Evolutionary conservation across 92 coral and sea anemone species (phyloP), one percentile per base, ranked within the genome.

Genomic region (Ricordea florida): DNA sequence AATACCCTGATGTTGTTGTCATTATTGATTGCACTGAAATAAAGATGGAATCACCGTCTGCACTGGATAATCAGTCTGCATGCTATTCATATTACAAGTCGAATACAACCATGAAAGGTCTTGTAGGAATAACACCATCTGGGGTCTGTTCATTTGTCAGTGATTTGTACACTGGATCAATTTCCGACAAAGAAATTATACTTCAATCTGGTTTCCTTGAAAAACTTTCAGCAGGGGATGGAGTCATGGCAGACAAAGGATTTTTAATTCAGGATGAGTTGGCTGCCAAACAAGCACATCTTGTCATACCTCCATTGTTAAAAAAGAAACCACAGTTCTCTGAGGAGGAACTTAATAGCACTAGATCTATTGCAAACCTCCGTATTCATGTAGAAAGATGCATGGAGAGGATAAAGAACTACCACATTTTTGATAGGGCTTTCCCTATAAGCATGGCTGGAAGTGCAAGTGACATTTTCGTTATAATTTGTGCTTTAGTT

Each of bases 21-120:
- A 67, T 86, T 44, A 86, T 86, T 65, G 88, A 86, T 49, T 86
- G 88, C 62, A 86, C 84, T 30, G 87, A 86, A 38, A 57, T 81
- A 7, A 64, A 86, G 65, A 74, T 86, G 87, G 87, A 86, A 43
- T 52, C 84, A 63, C 88, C 92, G 14, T 86, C 88, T 50, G 65
- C 72, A 25, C 76, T 81, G 58, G 87, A 80, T 63, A 57, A 66
- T 41, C 73, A 53, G 59, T 81, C 84, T 42, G 62, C 61, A 60
- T 86, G 83, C 42, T 81, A 67, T 66, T 86, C 84, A 57, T 61
- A 69, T 52, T 82, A 74, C 57, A 86, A 81, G 46, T 74, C 87
- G 26, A 66, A 63, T 47, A 81, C 84, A 14, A 86, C 92, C 23
- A 62, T 81, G 70, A 81, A 86, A 67, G 72, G 82, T 25, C 73